Conservation (phyloP, 92 coral and sea anemone genomes). For the Zoanthus gigantus region DNA sequence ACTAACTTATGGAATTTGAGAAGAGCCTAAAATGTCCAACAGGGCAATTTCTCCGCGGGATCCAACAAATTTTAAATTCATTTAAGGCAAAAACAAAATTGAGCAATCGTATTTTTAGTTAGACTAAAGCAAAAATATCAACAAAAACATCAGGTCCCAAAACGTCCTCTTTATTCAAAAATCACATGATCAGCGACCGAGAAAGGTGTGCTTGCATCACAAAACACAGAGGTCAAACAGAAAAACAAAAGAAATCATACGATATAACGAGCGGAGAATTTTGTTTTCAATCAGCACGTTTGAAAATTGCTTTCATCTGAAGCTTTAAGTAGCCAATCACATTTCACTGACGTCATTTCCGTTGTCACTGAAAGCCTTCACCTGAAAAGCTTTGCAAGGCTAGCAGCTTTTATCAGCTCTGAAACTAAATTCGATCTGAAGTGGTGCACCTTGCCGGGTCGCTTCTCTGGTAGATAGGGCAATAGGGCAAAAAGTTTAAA, state of each 20-base stretch:
- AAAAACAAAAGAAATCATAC: constrained; percentile 44
- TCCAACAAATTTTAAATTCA: neutral
- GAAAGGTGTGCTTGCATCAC: neutral
- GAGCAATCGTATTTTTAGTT: constrained; percentile 16
- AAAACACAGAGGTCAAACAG: neutral
- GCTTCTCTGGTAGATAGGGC: neutral
- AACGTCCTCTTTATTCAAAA: neutral
- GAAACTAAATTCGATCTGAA: neutral
- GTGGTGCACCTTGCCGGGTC: neutral
- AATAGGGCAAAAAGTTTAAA: neutral
- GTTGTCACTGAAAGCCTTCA: neutral
- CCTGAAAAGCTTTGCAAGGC: constrained; percentile 6
- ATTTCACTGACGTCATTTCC: constrained; percentile 37
- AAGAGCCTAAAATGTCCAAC: neutral
- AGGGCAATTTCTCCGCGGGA: neutral
- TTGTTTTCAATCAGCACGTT: constrained; percentile 32
- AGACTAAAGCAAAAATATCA: neutral
- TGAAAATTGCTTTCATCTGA: neutral
- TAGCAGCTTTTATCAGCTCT: neutral
- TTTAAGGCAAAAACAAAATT: neutral
- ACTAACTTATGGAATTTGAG: constrained; percentile 16
- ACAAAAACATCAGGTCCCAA: neutral
- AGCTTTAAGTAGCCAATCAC: constrained; percentile 14
- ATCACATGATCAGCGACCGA: constrained; percentile 27
- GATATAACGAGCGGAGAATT: constrained; percentile 12